Conservation (phyloP, 2,797 vertebrate species). For the Muscicapa comitata region DNA sequence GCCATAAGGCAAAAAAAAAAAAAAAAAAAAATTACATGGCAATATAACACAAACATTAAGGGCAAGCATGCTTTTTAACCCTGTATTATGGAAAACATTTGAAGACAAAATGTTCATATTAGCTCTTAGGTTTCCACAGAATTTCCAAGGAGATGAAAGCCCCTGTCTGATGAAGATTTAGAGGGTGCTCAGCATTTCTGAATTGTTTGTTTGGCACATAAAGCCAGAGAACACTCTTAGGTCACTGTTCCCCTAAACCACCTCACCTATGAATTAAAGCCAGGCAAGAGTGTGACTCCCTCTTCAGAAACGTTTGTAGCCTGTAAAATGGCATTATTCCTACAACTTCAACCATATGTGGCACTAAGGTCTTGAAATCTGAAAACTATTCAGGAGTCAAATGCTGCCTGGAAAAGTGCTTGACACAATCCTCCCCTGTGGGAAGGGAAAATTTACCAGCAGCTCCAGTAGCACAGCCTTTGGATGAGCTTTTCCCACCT, state of each 20-base stretch:
- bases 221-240: not conserved
- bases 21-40: not conserved
- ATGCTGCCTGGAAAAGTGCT: not conserved
- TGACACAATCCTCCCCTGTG: not conserved
- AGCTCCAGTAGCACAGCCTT: not conserved
- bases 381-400: not conserved
- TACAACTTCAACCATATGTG: not conserved
- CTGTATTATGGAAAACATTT: not conserved
- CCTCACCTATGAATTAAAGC: not conserved
- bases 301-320: not conserved
- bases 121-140: not conserved
- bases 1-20: not conserved
- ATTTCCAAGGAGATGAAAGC: not conserved
- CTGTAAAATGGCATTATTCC: not conserved
- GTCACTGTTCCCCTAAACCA: not conserved
- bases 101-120: not conserved
- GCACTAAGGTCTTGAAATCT: not conserved
- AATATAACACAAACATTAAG: not conserved
- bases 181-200: not conserved
- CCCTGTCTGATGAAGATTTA: not conserved
- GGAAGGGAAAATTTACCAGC: not conserved
- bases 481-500: not conserved
- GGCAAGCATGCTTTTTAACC: not conserved
- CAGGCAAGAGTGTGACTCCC: not conserved
- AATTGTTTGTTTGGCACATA: not conserved